Percentiles rank a stretch among this genome's conserved stretches.
Evolutionary conservation across 2,113 vertebrate species (phyloP).

Genomic region (Protobothrops mucrosquamatus): DNA sequence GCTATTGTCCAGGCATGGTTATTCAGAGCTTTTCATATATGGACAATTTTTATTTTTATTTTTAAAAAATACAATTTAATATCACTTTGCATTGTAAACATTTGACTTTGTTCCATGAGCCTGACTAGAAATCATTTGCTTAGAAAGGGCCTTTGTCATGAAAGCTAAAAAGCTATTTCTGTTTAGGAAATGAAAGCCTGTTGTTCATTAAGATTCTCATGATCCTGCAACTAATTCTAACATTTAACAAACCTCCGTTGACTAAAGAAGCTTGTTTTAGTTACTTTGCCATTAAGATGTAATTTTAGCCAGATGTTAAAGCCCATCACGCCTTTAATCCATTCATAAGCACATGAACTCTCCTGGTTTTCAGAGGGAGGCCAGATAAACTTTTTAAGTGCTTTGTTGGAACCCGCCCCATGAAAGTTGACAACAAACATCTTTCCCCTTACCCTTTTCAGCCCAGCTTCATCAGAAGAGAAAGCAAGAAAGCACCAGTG

Average conservation of each 20-base stretch:
- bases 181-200: neutral
- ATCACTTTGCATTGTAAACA: neutral
- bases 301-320: slow-evolving; percentile 16
- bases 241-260: neutral
- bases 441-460: neutral
- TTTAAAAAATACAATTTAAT: neutral
- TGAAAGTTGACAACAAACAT: neutral
- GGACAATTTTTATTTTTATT: neutral
- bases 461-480: neutral
- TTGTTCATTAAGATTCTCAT: neutral
- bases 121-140: neutral
- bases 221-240: neutral
- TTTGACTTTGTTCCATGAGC: neutral
- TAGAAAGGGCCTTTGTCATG: neutral
- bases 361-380: neutral
- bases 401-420: neutral
- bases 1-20: neutral
- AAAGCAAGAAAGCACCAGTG: neutral
- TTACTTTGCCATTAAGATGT: neutral
- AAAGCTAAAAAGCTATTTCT: neutral
- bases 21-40: neutral
- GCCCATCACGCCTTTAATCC: neutral
- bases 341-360: neutral
- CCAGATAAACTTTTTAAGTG: neutral
- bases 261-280: slow-evolving; percentile 7